phyloP scores from a whole-genome alignment of 2,113 vertebrate genomes.

The Sinocyclocheilus anophthalmus region DNA sequence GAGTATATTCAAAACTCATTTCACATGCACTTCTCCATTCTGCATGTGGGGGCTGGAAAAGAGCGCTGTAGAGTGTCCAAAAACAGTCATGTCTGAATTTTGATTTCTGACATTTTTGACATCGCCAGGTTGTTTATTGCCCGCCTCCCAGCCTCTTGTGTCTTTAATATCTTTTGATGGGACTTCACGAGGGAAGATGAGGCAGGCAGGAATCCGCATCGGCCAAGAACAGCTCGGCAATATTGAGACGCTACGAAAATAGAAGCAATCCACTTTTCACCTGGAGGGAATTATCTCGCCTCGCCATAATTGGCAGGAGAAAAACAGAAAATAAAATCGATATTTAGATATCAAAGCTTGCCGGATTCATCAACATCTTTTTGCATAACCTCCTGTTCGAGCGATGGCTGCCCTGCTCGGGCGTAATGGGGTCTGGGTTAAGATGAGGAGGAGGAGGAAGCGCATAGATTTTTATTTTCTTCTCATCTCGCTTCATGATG shows the following conservation, averaged over 20 bases:
- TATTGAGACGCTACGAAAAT: slow-evolving; percentile 56
- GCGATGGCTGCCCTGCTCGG: background rate
- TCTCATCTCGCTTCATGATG: slow-evolving; percentile 21
- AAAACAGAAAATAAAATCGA: slow-evolving; percentile 62
- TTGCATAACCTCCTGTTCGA: slow-evolving; percentile 53
- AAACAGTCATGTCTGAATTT: slow-evolving; percentile 59
- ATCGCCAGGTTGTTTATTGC: slow-evolving; percentile 64
- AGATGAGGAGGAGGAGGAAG: slow-evolving; percentile 17
- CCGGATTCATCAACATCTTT: slow-evolving; percentile 56
- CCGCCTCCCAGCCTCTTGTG: slow-evolving; percentile 47
- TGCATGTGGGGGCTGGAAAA: slow-evolving; percentile 60
- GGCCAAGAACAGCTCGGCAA: slow-evolving; percentile 47
- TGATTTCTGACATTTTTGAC: slow-evolving; percentile 64
- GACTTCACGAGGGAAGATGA: slow-evolving; percentile 47
- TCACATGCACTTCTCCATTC: slow-evolving; percentile 54
- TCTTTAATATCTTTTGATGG: slow-evolving; percentile 64
- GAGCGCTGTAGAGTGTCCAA: slow-evolving; percentile 55
- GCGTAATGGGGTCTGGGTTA: slow-evolving; percentile 20
- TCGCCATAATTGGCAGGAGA: slow-evolving; percentile 67
- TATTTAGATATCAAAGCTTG: slow-evolving; percentile 63
- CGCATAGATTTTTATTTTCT: slow-evolving; percentile 27
- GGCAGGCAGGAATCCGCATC: slow-evolving; percentile 46
- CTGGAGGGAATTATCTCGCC: slow-evolving; percentile 63
- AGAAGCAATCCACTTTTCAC: slow-evolving; percentile 60
- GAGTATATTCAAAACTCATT: slow-evolving; percentile 47